Evolutionary conservation across 2,888 invertebrate genomes (phyloP).

Genomic region (Andrena flavipes): DNA sequence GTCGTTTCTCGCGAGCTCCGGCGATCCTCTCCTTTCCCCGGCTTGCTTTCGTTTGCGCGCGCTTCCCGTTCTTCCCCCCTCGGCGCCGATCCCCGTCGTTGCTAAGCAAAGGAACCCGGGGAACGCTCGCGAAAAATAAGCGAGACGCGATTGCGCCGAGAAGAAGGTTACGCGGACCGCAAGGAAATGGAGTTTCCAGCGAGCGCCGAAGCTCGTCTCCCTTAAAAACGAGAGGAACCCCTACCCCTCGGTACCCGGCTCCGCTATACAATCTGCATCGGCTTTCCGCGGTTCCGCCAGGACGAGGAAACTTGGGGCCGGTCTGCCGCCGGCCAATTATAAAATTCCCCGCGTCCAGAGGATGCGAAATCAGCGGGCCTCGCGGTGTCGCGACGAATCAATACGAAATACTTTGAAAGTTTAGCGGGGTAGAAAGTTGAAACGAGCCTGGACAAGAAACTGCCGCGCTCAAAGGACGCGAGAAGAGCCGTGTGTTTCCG

Average conservation of each 20-base stretch:
- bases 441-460: slow-evolving; percentile 58
- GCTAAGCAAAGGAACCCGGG: slow-evolving; percentile 18
- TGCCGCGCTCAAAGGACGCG: slow-evolving; percentile 61
- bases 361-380: slow-evolving; percentile 7
- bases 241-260: not conserved
- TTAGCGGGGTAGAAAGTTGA: slow-evolving; percentile 49
- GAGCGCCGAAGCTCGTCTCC: slow-evolving; percentile 29
- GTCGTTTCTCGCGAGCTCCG: slow-evolving; percentile 20
- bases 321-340: slow-evolving; percentile 33
- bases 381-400: slow-evolving; percentile 33
- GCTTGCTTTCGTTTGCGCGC: not conserved
- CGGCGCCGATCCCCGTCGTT: slow-evolving; percentile 13
- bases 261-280: slow-evolving; percentile 20
- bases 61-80: not conserved
- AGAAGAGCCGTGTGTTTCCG: slow-evolving; percentile 55
- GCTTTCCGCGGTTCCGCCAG: not conserved
- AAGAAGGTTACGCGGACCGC: slow-evolving; percentile 54
- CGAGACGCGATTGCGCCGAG: slow-evolving; percentile 45
- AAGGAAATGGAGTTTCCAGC: slow-evolving; percentile 31
- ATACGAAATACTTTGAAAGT: slow-evolving; percentile 43
- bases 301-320: slow-evolving; percentile 25
- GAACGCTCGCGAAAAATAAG: slow-evolving; percentile 38
- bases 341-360: slow-evolving; percentile 34
- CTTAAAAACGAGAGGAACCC: slow-evolving; percentile 43
- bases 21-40: not conserved